Percentiles rank a stretch among this genome's conserved stretches.
phyloP scores from a whole-genome alignment of 2,113 vertebrate genomes.

The Syngnathoides biaculeatus region DNA sequence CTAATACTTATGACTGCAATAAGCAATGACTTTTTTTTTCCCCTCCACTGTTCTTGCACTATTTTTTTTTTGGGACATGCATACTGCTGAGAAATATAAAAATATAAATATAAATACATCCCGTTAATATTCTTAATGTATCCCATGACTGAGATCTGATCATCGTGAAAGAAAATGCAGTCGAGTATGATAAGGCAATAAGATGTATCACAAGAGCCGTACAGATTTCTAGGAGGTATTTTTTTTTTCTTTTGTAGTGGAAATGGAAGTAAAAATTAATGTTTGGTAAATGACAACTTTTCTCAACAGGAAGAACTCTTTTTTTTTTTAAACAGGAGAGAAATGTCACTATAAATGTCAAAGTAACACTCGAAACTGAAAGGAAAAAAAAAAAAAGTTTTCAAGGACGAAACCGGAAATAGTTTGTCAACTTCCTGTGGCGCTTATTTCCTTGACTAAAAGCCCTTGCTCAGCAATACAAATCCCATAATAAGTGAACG shows the following conservation, averaged over 20 bases:
- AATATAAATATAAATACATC: conserved; percentile 84
- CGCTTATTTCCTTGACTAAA: conserved; percentile 29
- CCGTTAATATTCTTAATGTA: conserved; percentile 77
- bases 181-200: conserved; percentile 79
- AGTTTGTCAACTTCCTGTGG: conserved; percentile 39
- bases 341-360: conserved; percentile 42
- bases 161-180: conserved; percentile 75
- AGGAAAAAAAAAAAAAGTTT: too few species aligned
- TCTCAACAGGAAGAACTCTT: conserved; percentile 63
- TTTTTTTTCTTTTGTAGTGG: conserved; percentile 62
- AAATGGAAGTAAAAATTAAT: conserved; percentile 59
- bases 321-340: conserved; percentile 41
- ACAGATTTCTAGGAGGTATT: conserved; percentile 78
- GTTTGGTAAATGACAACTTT: conserved; percentile 56
- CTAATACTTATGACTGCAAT: conserved; percentile 69
- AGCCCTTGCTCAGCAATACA: conserved; percentile 54
- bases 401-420: conserved; percentile 68
- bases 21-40: conserved; percentile 67
- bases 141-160: conserved; percentile 75
- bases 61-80: conserved; percentile 77
- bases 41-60: conserved; percentile 65
- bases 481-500: not conserved
- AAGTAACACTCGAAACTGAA: conserved; percentile 66
- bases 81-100: conserved; percentile 82
- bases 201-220: conserved; percentile 76